These are phyloP conservation scores for Scolopax mira DNA, from an alignment of 2,113 vertebrate genomes.

Conservation along the genomic window DNA sequence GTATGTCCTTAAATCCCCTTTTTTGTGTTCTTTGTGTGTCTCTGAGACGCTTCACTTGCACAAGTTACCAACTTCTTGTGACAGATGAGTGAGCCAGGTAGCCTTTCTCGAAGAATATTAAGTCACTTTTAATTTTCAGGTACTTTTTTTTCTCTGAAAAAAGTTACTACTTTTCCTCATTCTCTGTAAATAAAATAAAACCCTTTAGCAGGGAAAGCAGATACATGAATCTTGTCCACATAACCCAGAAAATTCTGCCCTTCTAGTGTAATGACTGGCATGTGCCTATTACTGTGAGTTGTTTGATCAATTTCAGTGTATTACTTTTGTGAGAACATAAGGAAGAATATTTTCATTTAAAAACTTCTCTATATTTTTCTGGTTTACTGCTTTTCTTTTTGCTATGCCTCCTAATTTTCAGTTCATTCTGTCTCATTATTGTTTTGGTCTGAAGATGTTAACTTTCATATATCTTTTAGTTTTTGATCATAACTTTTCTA, in stretches of 20 bases:
- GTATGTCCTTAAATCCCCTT: not conserved
- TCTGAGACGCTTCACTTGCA: not conserved
- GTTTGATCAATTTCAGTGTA: not conserved
- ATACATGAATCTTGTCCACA: fast-evolving
- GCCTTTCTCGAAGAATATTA: not conserved
- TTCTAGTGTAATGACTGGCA: not conserved
- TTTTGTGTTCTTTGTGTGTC: not conserved
- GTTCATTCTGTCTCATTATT: not conserved
- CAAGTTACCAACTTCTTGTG: not conserved
- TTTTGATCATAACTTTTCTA: not conserved
- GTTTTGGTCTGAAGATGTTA: not conserved
- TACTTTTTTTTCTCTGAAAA: not conserved
- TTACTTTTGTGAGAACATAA: not conserved
- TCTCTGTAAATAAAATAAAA: not conserved
- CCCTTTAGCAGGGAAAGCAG: not conserved
- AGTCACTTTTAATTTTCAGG: not conserved
- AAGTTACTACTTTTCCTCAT: not conserved
- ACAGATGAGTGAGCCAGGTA: not conserved
- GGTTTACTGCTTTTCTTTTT: not conserved
- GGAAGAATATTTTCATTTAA: not conserved
- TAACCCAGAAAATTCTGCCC: not conserved
- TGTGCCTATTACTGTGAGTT: not conserved
- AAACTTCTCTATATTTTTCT: not conserved
- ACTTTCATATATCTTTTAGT: not conserved
- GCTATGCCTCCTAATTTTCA: not conserved